These are phyloP conservation scores for Cydia strobilella DNA, from an alignment of 1,140 invertebrate species.

Conservation along the genomic window DNA sequence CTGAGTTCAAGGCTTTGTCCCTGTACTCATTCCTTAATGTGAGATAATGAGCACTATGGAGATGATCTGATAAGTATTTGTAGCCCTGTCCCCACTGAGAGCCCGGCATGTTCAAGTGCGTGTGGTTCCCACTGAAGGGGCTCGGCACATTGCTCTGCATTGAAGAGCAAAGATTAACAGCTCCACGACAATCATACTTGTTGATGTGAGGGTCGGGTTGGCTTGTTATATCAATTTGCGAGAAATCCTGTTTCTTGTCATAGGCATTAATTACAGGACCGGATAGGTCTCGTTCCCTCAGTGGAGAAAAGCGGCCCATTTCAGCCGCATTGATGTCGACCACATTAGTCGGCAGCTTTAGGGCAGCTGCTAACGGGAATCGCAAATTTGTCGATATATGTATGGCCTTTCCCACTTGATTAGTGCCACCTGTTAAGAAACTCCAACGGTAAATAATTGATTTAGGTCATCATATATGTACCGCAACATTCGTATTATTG, in stretches of 20 bases:
- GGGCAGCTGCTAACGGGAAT: conserved; percentile 65
- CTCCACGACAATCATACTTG: conserved; percentile 85
- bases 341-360: conserved; percentile 75
- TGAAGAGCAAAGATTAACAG: conserved; percentile 83
- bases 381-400: conserved; percentile 59
- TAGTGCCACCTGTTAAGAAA: conserved; percentile 42
- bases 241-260: conserved; percentile 50
- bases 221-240: conserved; percentile 66
- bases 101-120: conserved; percentile 87
- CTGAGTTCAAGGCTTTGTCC: conserved; percentile 51
- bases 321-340: conserved; percentile 83
- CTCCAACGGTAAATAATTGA: conserved; percentile 26
- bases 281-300: conserved; percentile 82
- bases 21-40: conserved; percentile 77
- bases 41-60: conserved; percentile 83
- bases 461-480: not conserved
- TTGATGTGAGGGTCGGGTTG: conserved; percentile 81
- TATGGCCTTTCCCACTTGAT: conserved; percentile 54
- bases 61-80: conserved; percentile 85
- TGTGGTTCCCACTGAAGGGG: conserved; percentile 83
- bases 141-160: conserved; percentile 89
- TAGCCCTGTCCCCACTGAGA: conserved; percentile 84
- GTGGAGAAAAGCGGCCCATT: conserved; percentile 83
- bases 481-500: not conserved
- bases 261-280: conserved; percentile 80